phyloP scores from a whole-genome alignment of 2,888 invertebrate species.

The Penaeus monodon region DNA sequence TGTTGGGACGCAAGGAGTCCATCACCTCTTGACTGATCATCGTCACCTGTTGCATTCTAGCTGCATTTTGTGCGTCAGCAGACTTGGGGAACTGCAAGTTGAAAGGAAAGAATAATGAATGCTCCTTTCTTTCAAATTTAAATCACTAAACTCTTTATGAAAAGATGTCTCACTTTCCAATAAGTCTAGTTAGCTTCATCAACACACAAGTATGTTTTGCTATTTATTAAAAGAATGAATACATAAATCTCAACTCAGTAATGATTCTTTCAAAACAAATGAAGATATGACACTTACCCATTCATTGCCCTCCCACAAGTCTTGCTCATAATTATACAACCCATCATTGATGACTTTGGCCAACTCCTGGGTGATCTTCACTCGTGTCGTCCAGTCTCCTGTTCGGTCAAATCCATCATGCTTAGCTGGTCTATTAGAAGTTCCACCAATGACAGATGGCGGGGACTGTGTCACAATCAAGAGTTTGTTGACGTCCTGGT shows the following conservation, averaged over 20 bases:
- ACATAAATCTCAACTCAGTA: background rate
- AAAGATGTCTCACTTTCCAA: background rate
- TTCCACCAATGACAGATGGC: constrained; percentile 67
- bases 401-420: constrained; percentile 92
- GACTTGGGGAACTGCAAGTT: constrained; percentile 57
- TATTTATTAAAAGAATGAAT: background rate
- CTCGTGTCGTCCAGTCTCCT: constrained; percentile 88
- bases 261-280: background rate
- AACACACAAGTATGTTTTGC: no score
- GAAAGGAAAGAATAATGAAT: background rate
- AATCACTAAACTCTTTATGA: background rate
- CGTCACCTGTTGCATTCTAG: constrained; percentile 79
- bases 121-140: no score
- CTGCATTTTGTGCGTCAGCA: constrained; percentile 63
- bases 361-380: constrained; percentile 94
- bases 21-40: constrained; percentile 90
- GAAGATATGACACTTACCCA: constrained; percentile 69
- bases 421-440: constrained; percentile 74
- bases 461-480: constrained; percentile 90
- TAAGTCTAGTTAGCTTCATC: no score
- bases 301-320: constrained; percentile 83
- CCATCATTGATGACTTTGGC: constrained; percentile 97
- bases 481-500: constrained; percentile 91
- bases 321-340: constrained; percentile 95
- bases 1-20: constrained; percentile 79